Evolutionary conservation across 2,888 invertebrate species (phyloP).

Genomic region (Caenorhabditis sp.): DNA sequence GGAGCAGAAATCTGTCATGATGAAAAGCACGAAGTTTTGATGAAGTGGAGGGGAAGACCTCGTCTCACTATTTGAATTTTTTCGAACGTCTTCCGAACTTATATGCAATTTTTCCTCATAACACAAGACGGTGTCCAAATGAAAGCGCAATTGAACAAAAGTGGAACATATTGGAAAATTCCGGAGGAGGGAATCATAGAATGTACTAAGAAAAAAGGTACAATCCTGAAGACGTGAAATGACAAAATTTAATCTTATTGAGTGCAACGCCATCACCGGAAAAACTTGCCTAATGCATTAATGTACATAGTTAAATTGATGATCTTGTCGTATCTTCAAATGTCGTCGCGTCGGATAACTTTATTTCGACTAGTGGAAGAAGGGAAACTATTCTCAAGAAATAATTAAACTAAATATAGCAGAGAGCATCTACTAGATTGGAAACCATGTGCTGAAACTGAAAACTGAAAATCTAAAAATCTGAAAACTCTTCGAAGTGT

Average conservation of each 20-base stretch:
- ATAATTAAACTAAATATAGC: no score
- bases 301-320: conserved; percentile 63
- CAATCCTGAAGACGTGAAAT: conserved; percentile 11
- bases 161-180: neutral
- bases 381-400: neutral
- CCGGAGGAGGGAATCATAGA: neutral
- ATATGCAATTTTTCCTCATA: conserved; percentile 16
- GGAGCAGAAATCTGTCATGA: conserved; percentile 29
- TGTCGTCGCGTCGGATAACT: conserved; percentile 17
- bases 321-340: conserved; percentile 36
- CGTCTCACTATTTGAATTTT: conserved; percentile 27
- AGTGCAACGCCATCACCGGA: conserved; percentile 58
- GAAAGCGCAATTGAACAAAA: neutral
- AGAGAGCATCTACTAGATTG: no score
- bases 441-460: neutral
- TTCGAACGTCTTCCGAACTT: conserved; percentile 29
- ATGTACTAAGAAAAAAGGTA: conserved; percentile 8
- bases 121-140: neutral
- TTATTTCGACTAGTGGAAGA: neutral
- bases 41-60: conserved; percentile 45
- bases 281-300: conserved; percentile 59
- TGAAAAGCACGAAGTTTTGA: conserved; percentile 62
- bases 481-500: conserved; percentile 17
- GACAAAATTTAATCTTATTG: conserved; percentile 61
- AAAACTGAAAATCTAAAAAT: neutral